These are phyloP conservation scores for Acanthosepion lycidas DNA, from an alignment of 2,888 invertebrate species.

Conservation along the genomic window DNA sequence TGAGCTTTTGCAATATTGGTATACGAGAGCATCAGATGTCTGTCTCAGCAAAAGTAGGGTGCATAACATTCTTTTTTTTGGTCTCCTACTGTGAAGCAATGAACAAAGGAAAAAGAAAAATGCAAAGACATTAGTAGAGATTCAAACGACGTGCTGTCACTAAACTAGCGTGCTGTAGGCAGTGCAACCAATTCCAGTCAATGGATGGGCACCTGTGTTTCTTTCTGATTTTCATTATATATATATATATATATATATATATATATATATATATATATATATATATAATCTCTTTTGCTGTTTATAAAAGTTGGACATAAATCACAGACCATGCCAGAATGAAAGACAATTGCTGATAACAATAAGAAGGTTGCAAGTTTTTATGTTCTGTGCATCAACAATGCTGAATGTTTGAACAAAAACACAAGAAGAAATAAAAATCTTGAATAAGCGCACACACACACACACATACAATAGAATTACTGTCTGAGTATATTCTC, in stretches of 20 bases:
- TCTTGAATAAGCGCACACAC: not conserved
- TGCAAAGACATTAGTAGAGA: not conserved
- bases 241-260: not conserved
- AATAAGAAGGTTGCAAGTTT: not conserved
- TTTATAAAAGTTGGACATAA: not conserved
- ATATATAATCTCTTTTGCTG: too few relatives aligned
- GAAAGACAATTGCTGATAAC: constrained; percentile 18
- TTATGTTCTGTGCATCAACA: not conserved
- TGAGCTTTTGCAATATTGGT: not conserved
- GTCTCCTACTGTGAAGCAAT: not conserved
- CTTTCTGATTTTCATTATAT: too few relatives aligned
- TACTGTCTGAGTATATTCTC: not conserved
- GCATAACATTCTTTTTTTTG: not conserved
- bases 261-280: not conserved
- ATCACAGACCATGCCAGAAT: constrained; percentile 21
- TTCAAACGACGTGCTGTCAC: constrained; percentile 20
- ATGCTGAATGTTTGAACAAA: not conserved
- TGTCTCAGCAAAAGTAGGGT: not conserved
- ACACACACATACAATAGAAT: not conserved
- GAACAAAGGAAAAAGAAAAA: not conserved
- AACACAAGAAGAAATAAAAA: not conserved
- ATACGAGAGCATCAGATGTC: constrained; percentile 1
- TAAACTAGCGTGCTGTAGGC: not conserved
- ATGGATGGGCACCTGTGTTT: not conserved
- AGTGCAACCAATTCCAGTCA: constrained; percentile 9